A percentile compares a stretch with the other conserved stretches of the same genome.
phyloP scores from a whole-genome alignment of 1,140 invertebrate genomes.

The Cephus cinctus region DNA sequence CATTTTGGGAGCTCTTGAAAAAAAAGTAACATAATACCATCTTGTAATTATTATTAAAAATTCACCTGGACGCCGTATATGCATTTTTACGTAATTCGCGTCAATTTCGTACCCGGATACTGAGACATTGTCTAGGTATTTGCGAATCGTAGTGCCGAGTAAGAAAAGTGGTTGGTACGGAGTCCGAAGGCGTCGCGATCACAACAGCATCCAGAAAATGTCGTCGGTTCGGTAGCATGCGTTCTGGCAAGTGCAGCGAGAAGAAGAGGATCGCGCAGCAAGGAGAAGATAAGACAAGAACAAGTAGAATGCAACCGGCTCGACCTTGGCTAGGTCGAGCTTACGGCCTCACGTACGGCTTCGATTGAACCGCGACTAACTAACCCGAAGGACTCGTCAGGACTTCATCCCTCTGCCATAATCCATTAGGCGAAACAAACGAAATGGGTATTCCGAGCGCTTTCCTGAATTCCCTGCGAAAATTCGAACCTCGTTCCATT shows the following conservation, averaged over 20 bases:
- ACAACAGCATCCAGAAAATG: constrained; percentile 48
- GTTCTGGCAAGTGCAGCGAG: constrained; percentile 13
- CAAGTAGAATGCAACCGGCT: constrained; percentile 50
- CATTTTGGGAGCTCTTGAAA: too few relatives aligned
- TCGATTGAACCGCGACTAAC: constrained; percentile 44
- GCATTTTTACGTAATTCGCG: too few relatives aligned
- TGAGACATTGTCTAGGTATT: too few relatives aligned
- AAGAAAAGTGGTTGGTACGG: too few relatives aligned
- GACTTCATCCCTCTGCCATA: constrained; percentile 22
- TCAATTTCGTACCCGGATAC: too few relatives aligned
- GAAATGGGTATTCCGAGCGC: too few relatives aligned
- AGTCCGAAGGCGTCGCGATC: too few relatives aligned
- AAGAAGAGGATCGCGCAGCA: constrained; percentile 30
- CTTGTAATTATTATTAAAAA: too few relatives aligned
- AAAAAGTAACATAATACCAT: too few relatives aligned
- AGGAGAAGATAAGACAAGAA: constrained; percentile 44
- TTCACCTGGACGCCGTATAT: too few relatives aligned
- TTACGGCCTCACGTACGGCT: constrained; percentile 40
- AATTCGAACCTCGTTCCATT: constrained; percentile 26
- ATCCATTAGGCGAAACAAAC: constrained; percentile 22
- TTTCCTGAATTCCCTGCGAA: constrained; percentile 9
- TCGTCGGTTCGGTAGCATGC: constrained; percentile 40
- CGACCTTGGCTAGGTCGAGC: constrained; percentile 54
- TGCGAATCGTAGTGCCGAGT: too few relatives aligned
- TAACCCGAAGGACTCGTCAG: constrained; percentile 11